Conservation (phyloP, 2,113 vertebrate species). For the Strix aluco region DNA sequence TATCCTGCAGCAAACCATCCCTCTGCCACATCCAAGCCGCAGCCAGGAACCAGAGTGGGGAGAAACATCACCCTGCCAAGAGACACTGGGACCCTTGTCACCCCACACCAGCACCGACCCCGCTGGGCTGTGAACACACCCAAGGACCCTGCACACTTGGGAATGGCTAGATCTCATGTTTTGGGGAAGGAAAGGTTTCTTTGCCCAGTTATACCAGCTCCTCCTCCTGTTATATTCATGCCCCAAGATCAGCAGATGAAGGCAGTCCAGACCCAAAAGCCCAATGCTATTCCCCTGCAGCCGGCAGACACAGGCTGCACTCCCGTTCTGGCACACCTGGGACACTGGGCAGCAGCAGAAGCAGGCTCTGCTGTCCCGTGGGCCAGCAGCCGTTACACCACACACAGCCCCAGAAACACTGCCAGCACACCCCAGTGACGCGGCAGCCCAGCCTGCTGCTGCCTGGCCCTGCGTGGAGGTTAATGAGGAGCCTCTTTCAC, state of each 20-base stretch:
- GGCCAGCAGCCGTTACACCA: not conserved
- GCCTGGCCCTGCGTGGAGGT: fast-evolving
- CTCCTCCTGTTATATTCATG: not conserved
- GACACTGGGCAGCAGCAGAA: not conserved
- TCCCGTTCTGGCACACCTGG: not conserved
- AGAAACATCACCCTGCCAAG: slow-evolving; percentile 40
- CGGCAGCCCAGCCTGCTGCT: not conserved
- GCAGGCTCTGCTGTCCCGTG: no score
- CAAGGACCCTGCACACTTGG: fast-evolving
- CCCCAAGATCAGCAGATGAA: not conserved
- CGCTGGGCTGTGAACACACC: not conserved
- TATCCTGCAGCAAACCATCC: not conserved
- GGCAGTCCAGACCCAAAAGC: not conserved
- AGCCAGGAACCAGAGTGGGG: slow-evolving; percentile 52
- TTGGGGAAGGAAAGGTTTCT: not conserved
- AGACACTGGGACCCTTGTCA: not conserved
- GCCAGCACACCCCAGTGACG: fast-evolving
- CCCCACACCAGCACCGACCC: not conserved
- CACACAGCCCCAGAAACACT: no score
- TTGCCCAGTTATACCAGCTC: not conserved
- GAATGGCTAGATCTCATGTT: fast-evolving
- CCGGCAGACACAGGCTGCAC: not conserved
- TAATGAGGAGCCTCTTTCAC: fast-evolving
- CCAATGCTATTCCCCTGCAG: no score
- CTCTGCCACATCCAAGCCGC: not conserved